Base-by-base conservation (phyloP, 2,888 invertebrate genomes). In the Lomographa bimaculata region DNA sequence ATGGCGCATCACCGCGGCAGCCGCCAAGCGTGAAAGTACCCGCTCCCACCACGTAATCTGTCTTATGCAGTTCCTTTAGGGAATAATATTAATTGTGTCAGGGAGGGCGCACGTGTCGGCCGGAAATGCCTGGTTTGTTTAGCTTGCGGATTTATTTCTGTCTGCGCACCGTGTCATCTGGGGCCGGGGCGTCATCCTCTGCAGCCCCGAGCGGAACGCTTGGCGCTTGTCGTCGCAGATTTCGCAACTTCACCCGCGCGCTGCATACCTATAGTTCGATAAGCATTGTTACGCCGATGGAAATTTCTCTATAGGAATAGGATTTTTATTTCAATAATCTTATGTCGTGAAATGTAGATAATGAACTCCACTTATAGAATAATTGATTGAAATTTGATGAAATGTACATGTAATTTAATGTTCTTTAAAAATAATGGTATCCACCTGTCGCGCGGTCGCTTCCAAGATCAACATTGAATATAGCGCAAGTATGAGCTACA, bases 71-170 rank as follows among this genome's bases (percentile, higher is more conserved):
- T 56, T 57, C 54, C 54, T 44, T 60, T 66, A 57, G 50, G 64
- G 57, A 56, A 54, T 64, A 56, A 65, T 66, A 72, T 75, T 57
- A 71, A 82, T 79, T 83, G 72, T 79, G 82, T 77, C 78, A 79
- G 71, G 58, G 54, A 79, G 71, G 58, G 54, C 60, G 63, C 68
- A 77, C 71, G 71, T 76, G 76, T 60, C 65, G 75, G 74, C 73
- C 85, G 86, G 87, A 85, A 86, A 85, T 79, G 71, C 79, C 76
- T 56, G 72, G 71, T 80, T 82, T 86, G 83, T 87, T 85, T 85
- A 78, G 78, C 58, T 78, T 84, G 81, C 83, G 73, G 64, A 83
- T 78, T 86, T 89, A 89, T 89, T 87, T 87, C 69, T 71, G 80
- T 76, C 74, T 69, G 64, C 25, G 33, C 57, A 59, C 73, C 66